Base-by-base conservation (phyloP, 1,140 invertebrate genomes). In the Neodiprion fabricii region DNA sequence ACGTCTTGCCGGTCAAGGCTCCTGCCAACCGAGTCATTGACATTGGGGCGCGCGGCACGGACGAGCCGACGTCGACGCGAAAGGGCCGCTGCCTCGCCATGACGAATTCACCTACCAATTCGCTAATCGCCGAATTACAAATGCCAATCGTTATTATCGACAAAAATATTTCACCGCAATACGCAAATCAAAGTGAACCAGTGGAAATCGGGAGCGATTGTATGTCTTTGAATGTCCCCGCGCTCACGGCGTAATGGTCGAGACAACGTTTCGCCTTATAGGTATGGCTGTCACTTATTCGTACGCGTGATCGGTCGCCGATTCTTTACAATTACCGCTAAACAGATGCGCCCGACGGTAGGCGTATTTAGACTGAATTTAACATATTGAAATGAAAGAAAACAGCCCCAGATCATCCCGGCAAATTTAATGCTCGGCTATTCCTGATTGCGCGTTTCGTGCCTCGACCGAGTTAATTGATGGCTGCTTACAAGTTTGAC, bases 1-100 rank as follows among this genome's bases (percentile, higher is more conserved):
- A 69, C 67, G 17, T 69, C 67, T 69, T 69, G 21, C 21, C 67
- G 67, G 67, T 69, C 67, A 69, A 69, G 67, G 67, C 67, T 69
- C 67, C 40, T 69, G 53, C 40, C 67, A 47, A 23, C 40, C 67
- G 40, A 69, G 67, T 69, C 67, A 69, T 69, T 69, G 67, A 69
- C 67, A 69, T 69, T 47, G 67, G 10, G 67, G 14, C 53, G 5
- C 53, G 53, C 53, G 28, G 53, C 53, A 61, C 53, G 53, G n/a
- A 61, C 53, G 53, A 61, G 53, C 53, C 9, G 53, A 61, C 53
- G 53, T 61, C 53, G 53, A 61, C 53, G 53, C 53, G 53, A 61
- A 61, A 61, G 9, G 53, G 53, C 53, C 9, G 53, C 53, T 61
- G 53, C 53, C 53, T 7, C 53, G 11, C 53, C 11, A 17, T 14